phyloP scores from a whole-genome alignment of 2,888 invertebrate genomes.

The Andrena fulva region DNA sequence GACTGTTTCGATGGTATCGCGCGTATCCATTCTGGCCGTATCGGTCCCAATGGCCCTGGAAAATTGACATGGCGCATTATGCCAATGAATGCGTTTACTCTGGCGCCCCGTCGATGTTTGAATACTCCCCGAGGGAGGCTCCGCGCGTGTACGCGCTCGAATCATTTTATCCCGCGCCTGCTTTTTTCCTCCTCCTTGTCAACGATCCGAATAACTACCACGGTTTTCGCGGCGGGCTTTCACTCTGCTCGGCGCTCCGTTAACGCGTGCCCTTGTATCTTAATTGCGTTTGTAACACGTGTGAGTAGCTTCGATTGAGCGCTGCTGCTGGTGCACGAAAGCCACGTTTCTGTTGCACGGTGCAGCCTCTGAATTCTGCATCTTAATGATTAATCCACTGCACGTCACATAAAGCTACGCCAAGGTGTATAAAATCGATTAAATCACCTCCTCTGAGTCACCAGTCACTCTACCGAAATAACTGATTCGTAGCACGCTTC shows the following conservation, averaged over 20 bases:
- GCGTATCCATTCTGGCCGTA: conserved; percentile 33
- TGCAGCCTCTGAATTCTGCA: background rate
- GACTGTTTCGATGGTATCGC: conserved; percentile 56
- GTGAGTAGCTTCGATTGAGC: background rate
- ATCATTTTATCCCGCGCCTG: conserved; percentile 22
- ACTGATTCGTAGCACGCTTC: too few relatives aligned
- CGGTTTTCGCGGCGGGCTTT: background rate
- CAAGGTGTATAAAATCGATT: too few relatives aligned
- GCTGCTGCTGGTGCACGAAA: background rate
- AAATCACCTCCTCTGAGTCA: too few relatives aligned
- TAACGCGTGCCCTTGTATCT: background rate
- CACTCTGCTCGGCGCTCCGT: background rate
- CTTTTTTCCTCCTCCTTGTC: background rate
- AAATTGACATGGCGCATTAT: conserved; percentile 61
- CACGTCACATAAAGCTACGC: too few relatives aligned
- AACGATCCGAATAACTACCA: conserved; percentile 1
- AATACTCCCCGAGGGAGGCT: conserved; percentile 19
- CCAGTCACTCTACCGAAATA: too few relatives aligned
- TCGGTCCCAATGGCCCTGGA: conserved; percentile 55
- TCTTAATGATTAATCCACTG: background rate
- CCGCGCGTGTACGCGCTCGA: background rate
- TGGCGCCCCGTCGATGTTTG: conserved; percentile 7
- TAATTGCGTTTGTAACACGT: background rate
- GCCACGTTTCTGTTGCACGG: background rate
- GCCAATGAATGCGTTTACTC: conserved; percentile 56